Conservation (phyloP, 37 sponge, comb jelly and placozoan genomes). For the Cliona cf. orientalis region DNA sequence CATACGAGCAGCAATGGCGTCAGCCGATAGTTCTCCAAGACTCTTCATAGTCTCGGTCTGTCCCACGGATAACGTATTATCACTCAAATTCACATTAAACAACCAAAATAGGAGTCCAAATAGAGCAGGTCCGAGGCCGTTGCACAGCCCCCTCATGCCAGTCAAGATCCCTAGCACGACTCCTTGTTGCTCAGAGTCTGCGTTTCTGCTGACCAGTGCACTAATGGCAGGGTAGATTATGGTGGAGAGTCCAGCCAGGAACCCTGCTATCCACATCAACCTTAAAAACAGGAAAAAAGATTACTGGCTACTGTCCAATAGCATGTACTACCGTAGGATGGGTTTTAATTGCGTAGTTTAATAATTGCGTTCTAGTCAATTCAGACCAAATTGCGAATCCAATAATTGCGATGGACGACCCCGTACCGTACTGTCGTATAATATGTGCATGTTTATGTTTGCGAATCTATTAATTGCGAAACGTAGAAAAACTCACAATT, state of each 20-base stretch:
- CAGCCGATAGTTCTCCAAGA: too few species aligned
- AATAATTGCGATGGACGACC: too few species aligned
- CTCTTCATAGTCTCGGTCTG: too few species aligned
- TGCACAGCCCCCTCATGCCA: slow-evolving; percentile 90
- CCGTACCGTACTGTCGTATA: neutral
- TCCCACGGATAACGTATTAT: too few species aligned
- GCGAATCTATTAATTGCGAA: too few species aligned
- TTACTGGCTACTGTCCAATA: neutral
- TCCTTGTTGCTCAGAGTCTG: slow-evolving; percentile 83
- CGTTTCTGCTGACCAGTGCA: slow-evolving; percentile 80
- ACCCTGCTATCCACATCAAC: slow-evolving; percentile 80
- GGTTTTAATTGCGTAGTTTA: too few species aligned
- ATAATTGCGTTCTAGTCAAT: too few species aligned
- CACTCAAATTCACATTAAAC: slow-evolving; percentile 73
- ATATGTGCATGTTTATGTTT: too few species aligned
- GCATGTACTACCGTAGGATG: too few species aligned
- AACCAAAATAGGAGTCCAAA: slow-evolving; percentile 88
- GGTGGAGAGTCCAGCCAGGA: slow-evolving; percentile 72
- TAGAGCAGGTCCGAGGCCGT: slow-evolving; percentile 88
- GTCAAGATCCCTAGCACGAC: slow-evolving; percentile 86
- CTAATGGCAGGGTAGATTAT: slow-evolving; percentile 92
- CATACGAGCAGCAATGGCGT: too few species aligned
- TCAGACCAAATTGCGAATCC: too few species aligned
- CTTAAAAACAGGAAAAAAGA: slow-evolving; percentile 1
- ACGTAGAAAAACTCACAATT: too few species aligned